These are phyloP conservation scores for Hipposideros armiger DNA, from an alignment of 2,113 vertebrate species.

Conservation along the genomic window DNA sequence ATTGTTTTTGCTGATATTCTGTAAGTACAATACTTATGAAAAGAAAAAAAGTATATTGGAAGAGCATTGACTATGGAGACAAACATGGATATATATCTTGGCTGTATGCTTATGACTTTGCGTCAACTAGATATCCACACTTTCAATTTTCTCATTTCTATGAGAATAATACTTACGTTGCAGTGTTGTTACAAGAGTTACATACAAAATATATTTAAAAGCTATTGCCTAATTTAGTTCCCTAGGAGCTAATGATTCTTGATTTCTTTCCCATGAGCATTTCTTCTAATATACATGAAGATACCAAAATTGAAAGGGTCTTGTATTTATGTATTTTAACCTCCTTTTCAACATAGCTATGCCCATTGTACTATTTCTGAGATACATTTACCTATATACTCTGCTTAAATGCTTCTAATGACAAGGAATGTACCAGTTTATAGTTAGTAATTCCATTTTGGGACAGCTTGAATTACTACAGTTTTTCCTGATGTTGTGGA, in stretches of 20 bases:
- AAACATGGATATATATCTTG: conserved; percentile 10
- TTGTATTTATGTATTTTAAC: not conserved
- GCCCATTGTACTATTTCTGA: not conserved
- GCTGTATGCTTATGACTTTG: not conserved
- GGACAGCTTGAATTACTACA: not conserved
- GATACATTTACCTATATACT: not conserved
- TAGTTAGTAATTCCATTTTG: not conserved
- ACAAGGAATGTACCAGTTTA: not conserved
- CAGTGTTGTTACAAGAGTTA: not conserved
- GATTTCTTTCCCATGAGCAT: not conserved
- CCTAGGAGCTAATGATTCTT: conserved; percentile 27
- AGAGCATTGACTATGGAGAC: not conserved
- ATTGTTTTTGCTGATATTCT: not conserved
- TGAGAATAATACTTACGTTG: not conserved
- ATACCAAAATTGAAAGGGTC: not conserved
- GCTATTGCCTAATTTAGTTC: conserved; percentile 39
- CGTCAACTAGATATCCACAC: not conserved
- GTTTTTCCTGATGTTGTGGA: not conserved
- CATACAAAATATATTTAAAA: conserved; percentile 49
- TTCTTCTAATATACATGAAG: conserved; percentile 36
- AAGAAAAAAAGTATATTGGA: not conserved
- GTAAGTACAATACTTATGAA: not conserved
- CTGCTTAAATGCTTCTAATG: conserved; percentile 37
- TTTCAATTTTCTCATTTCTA: conserved; percentile 43
- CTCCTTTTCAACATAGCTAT: conserved; percentile 34